Evolutionary conservation across 2,113 vertebrate genomes (phyloP), one percentile per base, ranked within the genome.

Genomic region (Corythornis vintsioides): DNA sequence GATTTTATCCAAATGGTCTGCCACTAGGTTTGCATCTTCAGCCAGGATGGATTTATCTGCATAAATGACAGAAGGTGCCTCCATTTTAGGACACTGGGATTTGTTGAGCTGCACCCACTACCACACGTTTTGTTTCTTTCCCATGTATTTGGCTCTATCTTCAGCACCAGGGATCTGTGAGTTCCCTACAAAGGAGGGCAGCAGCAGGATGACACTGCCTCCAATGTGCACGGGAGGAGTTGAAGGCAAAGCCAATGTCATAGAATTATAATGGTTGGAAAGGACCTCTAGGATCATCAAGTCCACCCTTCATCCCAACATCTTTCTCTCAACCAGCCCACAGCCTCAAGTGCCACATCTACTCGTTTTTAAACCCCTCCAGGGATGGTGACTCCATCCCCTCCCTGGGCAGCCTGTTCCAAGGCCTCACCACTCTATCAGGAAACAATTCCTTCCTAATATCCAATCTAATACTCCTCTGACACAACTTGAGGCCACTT

Each of bases 11-110:
- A 76, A 73, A 92, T 52, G 25, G 76, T 81, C 74, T 79, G 66
- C 65, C 61, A 63, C 25, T n/a, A 55, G 33, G 75, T 84, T 85
- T 90, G 56, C 64, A 82, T 79, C 78, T 90, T 70, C 7, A 33
- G 31, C 15, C 31, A 59, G 63, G 20, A 73, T 21, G 15, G 45
- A 61, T 72, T 78, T 33, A 17, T 94, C 87, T 94, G 66, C 80
- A 89, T 86, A 63, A 85, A 47, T 73, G 65, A 82, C 63, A 90
- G 83, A 90, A 89, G 80, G 86, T 88, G 57, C 84, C 77, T 82
- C 35, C 31, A 11, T 88, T 87, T 50, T 16, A 74, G 43, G 57
- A 86, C 61, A 47, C 4, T 8, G 55, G 81, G 35, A 84, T 59
- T 61, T 47, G 38, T 22, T 72, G 42, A 67, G 29, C 45, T 59